Percentiles rank a stretch among this genome's conserved stretches.
Evolutionary conservation across 2,113 vertebrate species (phyloP).

Genomic region (Syngnathoides biaculeatus): DNA sequence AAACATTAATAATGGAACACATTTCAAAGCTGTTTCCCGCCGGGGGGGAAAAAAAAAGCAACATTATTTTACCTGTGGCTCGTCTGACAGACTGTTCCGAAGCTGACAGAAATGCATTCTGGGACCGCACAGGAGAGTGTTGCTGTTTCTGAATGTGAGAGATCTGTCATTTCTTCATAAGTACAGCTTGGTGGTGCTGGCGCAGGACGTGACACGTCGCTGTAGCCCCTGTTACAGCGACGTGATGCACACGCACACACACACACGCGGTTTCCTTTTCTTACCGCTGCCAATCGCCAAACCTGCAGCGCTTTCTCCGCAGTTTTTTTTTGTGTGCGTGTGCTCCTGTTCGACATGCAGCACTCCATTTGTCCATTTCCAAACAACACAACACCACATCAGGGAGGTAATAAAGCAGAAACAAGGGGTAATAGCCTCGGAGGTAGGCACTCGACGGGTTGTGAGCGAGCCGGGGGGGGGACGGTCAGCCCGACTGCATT

Average conservation of each 20-base stretch:
- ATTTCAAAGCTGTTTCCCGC: constrained; percentile 58
- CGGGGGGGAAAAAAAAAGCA: constrained; percentile 44
- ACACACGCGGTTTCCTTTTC: constrained; percentile 9
- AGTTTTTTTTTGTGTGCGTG: not conserved
- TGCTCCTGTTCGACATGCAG: constrained; percentile 28
- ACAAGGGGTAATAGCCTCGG: constrained; percentile 46
- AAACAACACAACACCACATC: constrained; percentile 52
- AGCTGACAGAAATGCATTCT: constrained; percentile 54
- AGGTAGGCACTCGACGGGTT: constrained; percentile 15
- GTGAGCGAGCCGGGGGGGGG: constrained; percentile 17
- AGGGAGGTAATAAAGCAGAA: constrained; percentile 61
- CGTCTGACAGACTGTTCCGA: constrained; percentile 56
- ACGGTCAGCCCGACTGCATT: constrained; percentile 42
- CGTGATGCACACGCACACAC: constrained; percentile 23
- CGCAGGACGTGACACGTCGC: constrained; percentile 39
- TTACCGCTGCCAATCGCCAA: constrained; percentile 41
- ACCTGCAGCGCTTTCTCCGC: constrained; percentile 23
- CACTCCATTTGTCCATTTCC: constrained; percentile 50
- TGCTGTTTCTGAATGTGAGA: constrained; percentile 21
- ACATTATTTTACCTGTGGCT: constrained; percentile 63
- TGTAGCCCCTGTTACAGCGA: constrained; percentile 31
- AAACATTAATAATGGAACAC: constrained; percentile 62
- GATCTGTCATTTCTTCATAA: constrained; percentile 55
- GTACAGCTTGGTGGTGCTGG: constrained; percentile 35
- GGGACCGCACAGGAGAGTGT: constrained; percentile 24